Conservation (phyloP, 2,888 invertebrate genomes). For the Masnerella sp. region DNA sequence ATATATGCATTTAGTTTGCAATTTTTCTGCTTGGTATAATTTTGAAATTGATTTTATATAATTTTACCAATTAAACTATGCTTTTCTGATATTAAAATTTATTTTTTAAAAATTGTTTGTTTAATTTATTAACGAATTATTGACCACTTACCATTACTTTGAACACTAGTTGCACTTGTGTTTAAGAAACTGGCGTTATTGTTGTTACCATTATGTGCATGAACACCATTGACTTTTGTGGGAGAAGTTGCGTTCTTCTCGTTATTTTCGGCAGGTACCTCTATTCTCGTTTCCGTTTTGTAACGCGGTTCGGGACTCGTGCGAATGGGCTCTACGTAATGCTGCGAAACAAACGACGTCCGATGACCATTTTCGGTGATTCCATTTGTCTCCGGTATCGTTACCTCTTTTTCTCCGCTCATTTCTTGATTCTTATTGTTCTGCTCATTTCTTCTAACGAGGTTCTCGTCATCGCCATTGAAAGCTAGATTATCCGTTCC, state of each 20-base stretch:
- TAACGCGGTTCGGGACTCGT: slow-evolving; percentile 69
- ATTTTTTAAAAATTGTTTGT: too few relatives aligned
- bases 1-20: too few relatives aligned
- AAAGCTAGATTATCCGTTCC: slow-evolving; percentile 76
- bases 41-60: too few relatives aligned
- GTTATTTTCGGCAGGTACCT: slow-evolving; percentile 70
- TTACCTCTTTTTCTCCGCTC: slow-evolving; percentile 67
- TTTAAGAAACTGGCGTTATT: slow-evolving; percentile 76
- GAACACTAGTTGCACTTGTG: slow-evolving; percentile 72
- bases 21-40: too few relatives aligned
- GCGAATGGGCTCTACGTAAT: slow-evolving; percentile 71
- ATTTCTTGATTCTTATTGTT: slow-evolving; percentile 35
- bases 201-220: slow-evolving; percentile 73
- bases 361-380: slow-evolving; percentile 70
- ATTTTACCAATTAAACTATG: too few relatives aligned
- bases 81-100: too few relatives aligned
- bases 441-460: slow-evolving; percentile 21
- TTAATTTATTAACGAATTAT: too few relatives aligned
- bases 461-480: slow-evolving; percentile 70
- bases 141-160: slow-evolving; percentile 66
- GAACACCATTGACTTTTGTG: slow-evolving; percentile 72
- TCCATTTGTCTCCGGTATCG: slow-evolving; percentile 56
- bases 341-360: slow-evolving; percentile 71
- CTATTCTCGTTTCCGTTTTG: slow-evolving; percentile 74
- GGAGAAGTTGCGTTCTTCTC: slow-evolving; percentile 65